A percentile compares a stretch with the other conserved stretches of the same genome.
Evolutionary conservation across 2,888 invertebrate species (phyloP).

Genomic region (Lasioglossum malachurum): DNA sequence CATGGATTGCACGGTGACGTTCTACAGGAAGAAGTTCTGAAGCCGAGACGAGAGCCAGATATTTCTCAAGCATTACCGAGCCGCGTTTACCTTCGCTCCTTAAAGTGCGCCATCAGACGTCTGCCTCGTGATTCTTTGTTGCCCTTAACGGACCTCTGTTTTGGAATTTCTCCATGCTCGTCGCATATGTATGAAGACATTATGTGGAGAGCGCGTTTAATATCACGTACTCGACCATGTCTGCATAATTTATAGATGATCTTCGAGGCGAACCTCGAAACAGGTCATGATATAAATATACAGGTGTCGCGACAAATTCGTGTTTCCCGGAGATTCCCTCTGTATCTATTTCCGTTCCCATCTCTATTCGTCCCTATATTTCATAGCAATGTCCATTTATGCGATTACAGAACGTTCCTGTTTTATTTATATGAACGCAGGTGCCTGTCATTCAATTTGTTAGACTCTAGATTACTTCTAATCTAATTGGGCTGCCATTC

Average conservation of each 20-base stretch:
- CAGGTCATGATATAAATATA: conserved; percentile 39
- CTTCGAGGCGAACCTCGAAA: conserved; percentile 38
- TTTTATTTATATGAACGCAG: neutral
- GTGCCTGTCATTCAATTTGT: neutral
- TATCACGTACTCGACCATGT: conserved; percentile 36
- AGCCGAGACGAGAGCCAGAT: neutral
- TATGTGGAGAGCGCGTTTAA: conserved; percentile 45
- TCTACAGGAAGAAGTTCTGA: neutral
- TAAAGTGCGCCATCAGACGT: conserved; percentile 25
- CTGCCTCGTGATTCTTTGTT: conserved; percentile 42
- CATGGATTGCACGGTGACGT: conserved; percentile 10
- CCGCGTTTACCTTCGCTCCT: conserved; percentile 25
- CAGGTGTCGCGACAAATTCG: conserved; percentile 50
- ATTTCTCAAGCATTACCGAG: conserved; percentile 24
- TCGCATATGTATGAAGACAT: conserved; percentile 60
- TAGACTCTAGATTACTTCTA: neutral
- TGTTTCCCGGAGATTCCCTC: conserved; percentile 21
- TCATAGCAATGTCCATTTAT: neutral
- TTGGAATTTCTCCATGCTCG: conserved; percentile 45
- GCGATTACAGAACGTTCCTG: neutral
- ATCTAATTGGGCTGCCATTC: neutral
- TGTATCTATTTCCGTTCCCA: neutral
- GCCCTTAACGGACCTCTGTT: conserved; percentile 43
- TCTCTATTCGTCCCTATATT: neutral
- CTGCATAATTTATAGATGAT: conserved; percentile 61